These are phyloP conservation scores for Pardalotus punctatus DNA, from an alignment of 2,113 vertebrate species.

Conservation along the genomic window DNA sequence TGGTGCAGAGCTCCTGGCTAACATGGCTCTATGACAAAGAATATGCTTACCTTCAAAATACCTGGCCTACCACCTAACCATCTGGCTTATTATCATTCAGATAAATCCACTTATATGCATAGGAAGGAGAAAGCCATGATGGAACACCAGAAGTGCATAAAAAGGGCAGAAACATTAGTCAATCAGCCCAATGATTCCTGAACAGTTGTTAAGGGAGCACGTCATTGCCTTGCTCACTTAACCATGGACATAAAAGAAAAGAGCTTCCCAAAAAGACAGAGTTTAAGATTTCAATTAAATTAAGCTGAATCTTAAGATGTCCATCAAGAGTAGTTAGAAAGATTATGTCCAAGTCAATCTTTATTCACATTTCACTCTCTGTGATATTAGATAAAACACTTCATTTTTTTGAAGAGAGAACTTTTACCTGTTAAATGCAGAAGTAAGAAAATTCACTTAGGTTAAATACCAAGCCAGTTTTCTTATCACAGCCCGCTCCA, in stretches of 20 bases:
- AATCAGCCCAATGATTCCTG: not conserved
- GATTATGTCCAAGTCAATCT: constrained; percentile 58
- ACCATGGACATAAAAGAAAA: constrained; percentile 46
- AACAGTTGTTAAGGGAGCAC: constrained; percentile 42
- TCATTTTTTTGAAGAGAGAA: constrained; percentile 2
- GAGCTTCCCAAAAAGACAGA: constrained; percentile 30
- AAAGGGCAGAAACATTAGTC: constrained; percentile 58
- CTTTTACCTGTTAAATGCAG: not conserved
- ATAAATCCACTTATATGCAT: constrained; percentile 12
- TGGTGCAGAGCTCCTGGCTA: constrained; percentile 50
- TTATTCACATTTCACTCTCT: constrained; percentile 21
- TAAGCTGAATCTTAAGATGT: constrained; percentile 36
- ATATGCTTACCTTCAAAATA: constrained; percentile 67
- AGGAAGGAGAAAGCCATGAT: constrained; percentile 13
- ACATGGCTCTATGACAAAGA: constrained; percentile 56
- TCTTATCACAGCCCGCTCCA: not conserved
- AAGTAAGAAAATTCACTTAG: not conserved
- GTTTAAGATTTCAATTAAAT: constrained; percentile 54
- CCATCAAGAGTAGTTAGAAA: constrained; percentile 38
- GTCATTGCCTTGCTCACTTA: constrained; percentile 56
- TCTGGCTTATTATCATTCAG: constrained; percentile 52
- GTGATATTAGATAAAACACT: constrained; percentile 27
- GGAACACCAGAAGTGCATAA: constrained; percentile 25
- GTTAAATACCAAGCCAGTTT: not conserved
- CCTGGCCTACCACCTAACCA: constrained; percentile 60